A percentile compares a stretch with the other conserved stretches of the same genome.
Conservation (phyloP, 2,797 vertebrate genomes). For the Tamandua tetradactyla region DNA sequence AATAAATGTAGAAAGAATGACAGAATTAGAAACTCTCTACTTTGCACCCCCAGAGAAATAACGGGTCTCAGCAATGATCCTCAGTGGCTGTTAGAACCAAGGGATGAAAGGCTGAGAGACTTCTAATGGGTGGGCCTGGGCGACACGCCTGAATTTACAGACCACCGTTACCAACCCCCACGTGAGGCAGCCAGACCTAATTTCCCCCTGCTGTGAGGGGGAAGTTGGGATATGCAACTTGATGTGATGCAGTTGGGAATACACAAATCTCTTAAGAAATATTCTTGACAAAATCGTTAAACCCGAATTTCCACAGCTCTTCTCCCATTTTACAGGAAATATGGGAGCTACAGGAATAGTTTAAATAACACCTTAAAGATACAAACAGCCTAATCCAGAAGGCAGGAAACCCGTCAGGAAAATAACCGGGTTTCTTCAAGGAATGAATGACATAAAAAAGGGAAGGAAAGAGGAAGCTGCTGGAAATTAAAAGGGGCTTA, state of each 20-base stretch:
- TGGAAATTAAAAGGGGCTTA: neutral
- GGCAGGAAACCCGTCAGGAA: neutral
- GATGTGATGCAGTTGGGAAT: too few relatives aligned
- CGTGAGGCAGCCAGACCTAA: neutral
- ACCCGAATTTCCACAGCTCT: neutral
- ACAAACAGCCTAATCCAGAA: neutral
- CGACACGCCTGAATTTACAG: neutral
- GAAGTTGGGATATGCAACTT: too few relatives aligned
- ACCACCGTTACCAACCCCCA: neutral
- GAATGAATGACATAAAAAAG: neutral
- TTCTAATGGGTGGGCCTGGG: neutral
- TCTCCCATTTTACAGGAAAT: neutral
- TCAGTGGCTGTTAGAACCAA: too few relatives aligned
- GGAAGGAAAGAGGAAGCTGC: neutral
- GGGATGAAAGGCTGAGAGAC: neutral
- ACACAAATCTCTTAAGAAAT: neutral
- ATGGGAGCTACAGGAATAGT: accelerated
- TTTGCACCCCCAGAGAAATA: neutral
- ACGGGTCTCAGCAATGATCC: neutral
- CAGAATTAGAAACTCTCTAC: accelerated
- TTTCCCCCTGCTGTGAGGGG: too few relatives aligned
- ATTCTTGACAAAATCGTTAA: neutral
- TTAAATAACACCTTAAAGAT: neutral
- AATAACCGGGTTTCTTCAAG: neutral
- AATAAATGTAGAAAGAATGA: neutral